Conservation (phyloP, 2,888 invertebrate genomes). For the Balanococcus diminutus region DNA sequence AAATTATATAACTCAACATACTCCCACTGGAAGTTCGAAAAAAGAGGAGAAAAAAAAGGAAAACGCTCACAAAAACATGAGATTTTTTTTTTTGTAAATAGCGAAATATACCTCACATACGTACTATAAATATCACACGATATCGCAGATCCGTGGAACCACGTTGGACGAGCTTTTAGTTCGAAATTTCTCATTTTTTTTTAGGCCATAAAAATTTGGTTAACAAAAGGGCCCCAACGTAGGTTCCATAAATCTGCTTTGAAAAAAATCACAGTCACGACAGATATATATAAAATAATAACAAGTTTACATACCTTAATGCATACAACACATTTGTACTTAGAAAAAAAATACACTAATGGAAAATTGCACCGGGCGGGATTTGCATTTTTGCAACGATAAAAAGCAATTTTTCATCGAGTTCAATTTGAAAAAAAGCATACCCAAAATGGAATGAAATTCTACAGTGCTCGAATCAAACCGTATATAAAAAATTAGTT, state of each 20-base stretch:
- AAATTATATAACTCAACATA: constrained; percentile 49
- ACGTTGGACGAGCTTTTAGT: background rate
- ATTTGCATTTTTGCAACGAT: background rate
- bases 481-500: background rate
- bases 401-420: background rate
- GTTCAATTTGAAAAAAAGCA: no score
- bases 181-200: no score
- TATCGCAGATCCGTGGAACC: constrained; percentile 25
- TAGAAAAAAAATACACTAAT: background rate
- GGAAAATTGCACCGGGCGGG: background rate
- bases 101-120: constrained; percentile 50
- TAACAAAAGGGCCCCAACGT: background rate
- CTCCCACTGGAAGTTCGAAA: constrained; percentile 55
- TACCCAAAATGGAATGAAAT: background rate
- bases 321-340: constrained; percentile 48
- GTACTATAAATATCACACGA: constrained; percentile 43
- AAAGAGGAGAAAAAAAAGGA: background rate
- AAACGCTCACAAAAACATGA: constrained; percentile 23
- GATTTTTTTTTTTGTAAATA: constrained; percentile 1
- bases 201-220: background rate
- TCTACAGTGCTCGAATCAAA: background rate
- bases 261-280: constrained; percentile 39
- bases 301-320: constrained; percentile 34
- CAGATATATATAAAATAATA: constrained; percentile 38
- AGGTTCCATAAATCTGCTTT: constrained; percentile 30